phyloP scores from a whole-genome alignment of 2,888 invertebrate genomes.

The Drosophila pseudotalamancana region DNA sequence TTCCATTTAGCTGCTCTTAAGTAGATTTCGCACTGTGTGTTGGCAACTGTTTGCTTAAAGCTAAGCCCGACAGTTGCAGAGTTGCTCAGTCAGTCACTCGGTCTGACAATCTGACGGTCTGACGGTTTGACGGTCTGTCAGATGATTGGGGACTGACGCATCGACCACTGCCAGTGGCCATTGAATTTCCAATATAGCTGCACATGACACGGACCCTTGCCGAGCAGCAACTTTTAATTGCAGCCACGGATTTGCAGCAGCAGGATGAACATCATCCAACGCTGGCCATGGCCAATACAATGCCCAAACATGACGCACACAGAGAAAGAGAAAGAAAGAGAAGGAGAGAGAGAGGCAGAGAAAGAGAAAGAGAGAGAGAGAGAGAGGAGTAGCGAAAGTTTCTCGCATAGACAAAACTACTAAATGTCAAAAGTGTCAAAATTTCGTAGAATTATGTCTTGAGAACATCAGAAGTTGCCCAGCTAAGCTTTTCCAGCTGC shows the following conservation, averaged over 20 bases:
- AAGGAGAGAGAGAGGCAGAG: not conserved
- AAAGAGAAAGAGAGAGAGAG: not conserved
- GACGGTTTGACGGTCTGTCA: too few species aligned
- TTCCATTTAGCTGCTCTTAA: not conserved
- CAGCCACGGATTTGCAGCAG: conserved; percentile 55
- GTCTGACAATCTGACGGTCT: too few species aligned
- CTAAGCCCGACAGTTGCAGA: conserved; percentile 6
- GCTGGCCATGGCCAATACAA: conserved; percentile 43
- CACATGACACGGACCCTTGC: conserved; percentile 44
- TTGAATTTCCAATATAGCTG: conserved; percentile 49
- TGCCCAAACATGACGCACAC: conserved; percentile 36
- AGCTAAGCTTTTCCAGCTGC: conserved; percentile 36
- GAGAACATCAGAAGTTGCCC: conserved; percentile 72
- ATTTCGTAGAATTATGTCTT: conserved; percentile 77
- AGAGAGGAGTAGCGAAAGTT: conserved; percentile 4
- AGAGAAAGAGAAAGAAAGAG: not conserved
- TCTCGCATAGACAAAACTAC: conserved; percentile 72
- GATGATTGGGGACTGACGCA: conserved; percentile 8
- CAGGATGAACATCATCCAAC: conserved; percentile 1
- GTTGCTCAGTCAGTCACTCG: not conserved
- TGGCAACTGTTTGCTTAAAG: conserved; percentile 34
- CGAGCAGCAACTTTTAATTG: conserved; percentile 69
- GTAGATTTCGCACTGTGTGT: conserved; percentile 28
- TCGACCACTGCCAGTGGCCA: conserved; percentile 30
- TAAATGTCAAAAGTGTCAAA: conserved; percentile 80